Conservation (phyloP, 2,888 invertebrate species). For the Alcis repandata region DNA sequence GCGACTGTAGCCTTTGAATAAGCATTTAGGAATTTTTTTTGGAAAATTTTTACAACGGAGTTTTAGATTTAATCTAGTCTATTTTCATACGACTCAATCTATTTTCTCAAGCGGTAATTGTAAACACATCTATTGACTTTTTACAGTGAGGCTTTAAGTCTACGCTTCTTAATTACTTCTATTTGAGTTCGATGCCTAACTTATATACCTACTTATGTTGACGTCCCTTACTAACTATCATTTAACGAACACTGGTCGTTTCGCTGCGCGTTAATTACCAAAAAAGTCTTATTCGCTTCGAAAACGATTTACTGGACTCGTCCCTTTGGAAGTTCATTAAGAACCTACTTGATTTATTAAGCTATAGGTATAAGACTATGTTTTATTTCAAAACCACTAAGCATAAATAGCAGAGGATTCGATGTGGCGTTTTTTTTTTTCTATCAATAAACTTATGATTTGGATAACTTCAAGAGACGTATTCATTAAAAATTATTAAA, state of each 20-base stretch:
- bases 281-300: neutral
- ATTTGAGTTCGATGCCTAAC: neutral
- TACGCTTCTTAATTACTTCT: neutral
- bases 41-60: neutral
- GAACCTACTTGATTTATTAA: neutral
- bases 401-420: too few species aligned
- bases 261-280: constrained; percentile 6
- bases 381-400: too few species aligned
- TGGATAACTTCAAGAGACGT: too few species aligned
- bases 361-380: neutral
- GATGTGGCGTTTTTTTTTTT: too few species aligned
- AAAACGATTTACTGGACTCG: neutral
- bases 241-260: constrained; percentile 4
- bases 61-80: neutral
- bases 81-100: neutral
- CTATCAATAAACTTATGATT: too few species aligned
- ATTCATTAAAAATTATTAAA: too few species aligned
- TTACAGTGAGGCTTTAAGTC: too few species aligned
- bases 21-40: neutral
- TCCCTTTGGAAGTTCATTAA: neutral
- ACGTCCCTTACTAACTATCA: neutral
- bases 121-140: too few species aligned
- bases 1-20: too few species aligned
- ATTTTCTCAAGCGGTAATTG: neutral
- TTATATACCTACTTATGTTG: too few species aligned